Percentiles rank a stretch among this genome's conserved stretches.
These are phyloP conservation scores for Cantharis flavilabris DNA, from an alignment of 2,888 invertebrate species.

Conservation along the genomic window DNA sequence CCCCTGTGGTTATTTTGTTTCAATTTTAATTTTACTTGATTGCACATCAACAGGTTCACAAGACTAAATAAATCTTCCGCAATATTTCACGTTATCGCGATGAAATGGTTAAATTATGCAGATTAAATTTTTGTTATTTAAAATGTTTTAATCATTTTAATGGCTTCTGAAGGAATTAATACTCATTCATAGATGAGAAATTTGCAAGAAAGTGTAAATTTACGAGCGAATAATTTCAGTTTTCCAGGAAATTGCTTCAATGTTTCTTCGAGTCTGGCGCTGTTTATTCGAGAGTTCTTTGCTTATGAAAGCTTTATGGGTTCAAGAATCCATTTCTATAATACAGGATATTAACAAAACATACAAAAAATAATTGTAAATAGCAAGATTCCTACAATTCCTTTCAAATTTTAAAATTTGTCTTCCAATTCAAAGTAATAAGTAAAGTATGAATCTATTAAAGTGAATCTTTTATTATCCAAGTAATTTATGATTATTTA, in stretches of 20 bases:
- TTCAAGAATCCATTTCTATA: conserved; percentile 40
- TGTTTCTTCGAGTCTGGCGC: conserved; percentile 45
- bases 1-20: conserved; percentile 39
- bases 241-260: conserved; percentile 53
- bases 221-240: conserved; percentile 52
- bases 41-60: conserved; percentile 37
- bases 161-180: conserved; percentile 49
- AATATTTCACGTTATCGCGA: conserved; percentile 5
- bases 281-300: conserved; percentile 33
- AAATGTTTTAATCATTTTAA: conserved; percentile 53
- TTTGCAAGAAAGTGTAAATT: conserved; percentile 46
- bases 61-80: conserved; percentile 1
- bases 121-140: conserved; percentile 37
- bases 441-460: neutral
- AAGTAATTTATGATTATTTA: no score
- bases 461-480: neutral
- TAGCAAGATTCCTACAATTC: neutral
- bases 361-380: conserved; percentile 33
- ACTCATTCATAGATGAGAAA: conserved; percentile 43
- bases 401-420: neutral
- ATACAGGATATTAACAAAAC: conserved; percentile 45
- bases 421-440: neutral
- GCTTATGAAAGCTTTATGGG: conserved; percentile 39
- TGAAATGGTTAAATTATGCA: conserved; percentile 41
- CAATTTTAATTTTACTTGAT: conserved; percentile 38